Evolutionary conservation across 2,888 invertebrate genomes (phyloP), one percentile per base, ranked within the genome.

Genomic region (Dusona sp.): DNA sequence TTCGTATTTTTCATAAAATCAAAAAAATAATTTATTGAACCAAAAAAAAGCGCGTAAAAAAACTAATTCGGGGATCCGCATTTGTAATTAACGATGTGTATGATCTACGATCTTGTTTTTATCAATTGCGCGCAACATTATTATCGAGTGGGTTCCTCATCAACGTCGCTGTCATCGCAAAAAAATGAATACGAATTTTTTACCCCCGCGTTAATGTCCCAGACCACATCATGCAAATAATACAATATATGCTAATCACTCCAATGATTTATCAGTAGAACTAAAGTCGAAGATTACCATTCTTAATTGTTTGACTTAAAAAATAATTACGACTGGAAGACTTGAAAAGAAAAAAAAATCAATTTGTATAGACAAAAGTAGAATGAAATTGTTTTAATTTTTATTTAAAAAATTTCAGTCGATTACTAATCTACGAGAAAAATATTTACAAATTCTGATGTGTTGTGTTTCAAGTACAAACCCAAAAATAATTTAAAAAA

Each of bases 1-100:
- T 45, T 57, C 25, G 57, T 13, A 25, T 25, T 57, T 54, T 57
- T 25, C 54, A n/a, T 33, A n/a, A 25, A 54, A 57, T 8, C 6
- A 57, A 54, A 57, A 57, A n/a, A 25, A 57, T 8, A 22, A 6
- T 22, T 11, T 8, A 38, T 38, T 22, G 22, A 2, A 38, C 1
- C 42, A 9, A 42, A 9, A 57, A 51, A 16, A 57, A 51, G n/a
- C n/a, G 22, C 33, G 51, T 42, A 22, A 16, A 61, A 86, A 90
- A 90, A 85, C 36, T 89, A 88, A 89, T 90, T 86, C 88, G 89
- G 90, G 88, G 88, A 90, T 88, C 36, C 79, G 88, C 80, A 86
- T 88, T 61, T 87, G 84, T 89, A 91, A 90, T 90, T 90, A 89
- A 90, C 90, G 89, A 54, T 36, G 83, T 83, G 89, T 89, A 90